Conservation (phyloP, 2,113 vertebrate species). For the Archocentrus centrarchus region DNA sequence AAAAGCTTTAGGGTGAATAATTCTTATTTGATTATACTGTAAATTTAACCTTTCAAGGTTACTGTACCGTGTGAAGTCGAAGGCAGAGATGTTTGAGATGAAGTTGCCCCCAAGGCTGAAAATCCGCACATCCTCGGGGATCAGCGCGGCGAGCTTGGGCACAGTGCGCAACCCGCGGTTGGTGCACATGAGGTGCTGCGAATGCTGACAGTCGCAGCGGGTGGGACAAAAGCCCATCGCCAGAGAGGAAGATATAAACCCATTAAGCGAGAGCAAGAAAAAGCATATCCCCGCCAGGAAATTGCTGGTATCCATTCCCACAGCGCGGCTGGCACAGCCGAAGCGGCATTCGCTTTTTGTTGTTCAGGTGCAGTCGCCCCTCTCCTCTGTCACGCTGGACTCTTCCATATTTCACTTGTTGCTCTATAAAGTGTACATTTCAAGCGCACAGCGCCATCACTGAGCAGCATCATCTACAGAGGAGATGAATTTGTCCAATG, state of each 20-base stretch:
- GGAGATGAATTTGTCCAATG: constrained; percentile 38
- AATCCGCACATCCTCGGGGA: constrained; percentile 84
- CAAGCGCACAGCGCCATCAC: constrained; percentile 14
- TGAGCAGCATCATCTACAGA: constrained; percentile 12
- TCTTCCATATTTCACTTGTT: constrained; percentile 57
- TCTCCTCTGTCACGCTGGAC: constrained; percentile 32
- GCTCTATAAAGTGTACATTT: neutral
- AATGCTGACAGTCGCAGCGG: constrained; percentile 92
- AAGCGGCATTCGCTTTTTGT: constrained; percentile 45
- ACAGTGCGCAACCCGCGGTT: constrained; percentile 90
- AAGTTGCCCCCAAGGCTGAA: constrained; percentile 95
- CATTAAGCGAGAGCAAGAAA: constrained; percentile 71
- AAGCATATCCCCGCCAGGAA: constrained; percentile 69
- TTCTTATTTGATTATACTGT: constrained; percentile 92
- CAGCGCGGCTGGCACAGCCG: constrained; percentile 22
- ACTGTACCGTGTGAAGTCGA: constrained; percentile 86
- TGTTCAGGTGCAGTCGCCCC: constrained; percentile 59
- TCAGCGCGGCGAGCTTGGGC: constrained; percentile 78
- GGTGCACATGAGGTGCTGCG: constrained; percentile 90
- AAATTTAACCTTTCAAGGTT: constrained; percentile 89
- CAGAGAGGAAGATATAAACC: constrained; percentile 50
- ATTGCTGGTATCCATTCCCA: constrained; percentile 62
- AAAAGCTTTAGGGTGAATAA: constrained; percentile 89
- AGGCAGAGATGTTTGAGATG: constrained; percentile 89
- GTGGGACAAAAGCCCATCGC: constrained; percentile 85